phyloP scores from a whole-genome alignment of 1,140 invertebrate genomes.

The Tyrophagus putrescentiae region DNA sequence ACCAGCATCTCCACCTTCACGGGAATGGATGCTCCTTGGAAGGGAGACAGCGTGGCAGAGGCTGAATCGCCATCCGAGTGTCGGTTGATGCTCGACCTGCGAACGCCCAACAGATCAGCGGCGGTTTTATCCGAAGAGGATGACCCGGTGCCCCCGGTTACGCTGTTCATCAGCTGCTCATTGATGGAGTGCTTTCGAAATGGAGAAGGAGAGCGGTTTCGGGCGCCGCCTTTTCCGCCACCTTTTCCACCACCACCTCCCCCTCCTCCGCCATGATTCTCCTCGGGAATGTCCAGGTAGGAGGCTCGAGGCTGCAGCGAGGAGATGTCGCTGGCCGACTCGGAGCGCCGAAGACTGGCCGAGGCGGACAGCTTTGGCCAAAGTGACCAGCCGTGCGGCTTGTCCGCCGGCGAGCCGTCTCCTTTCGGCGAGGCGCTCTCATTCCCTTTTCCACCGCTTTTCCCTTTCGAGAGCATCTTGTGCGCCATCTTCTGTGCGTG shows the following conservation, averaged over 20 bases:
- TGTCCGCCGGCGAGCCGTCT: not conserved
- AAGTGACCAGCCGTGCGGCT: not conserved
- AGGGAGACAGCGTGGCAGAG: no score
- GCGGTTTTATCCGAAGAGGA: no score
- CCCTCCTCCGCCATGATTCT: not conserved
- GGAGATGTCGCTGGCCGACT: slow-evolving; percentile 4
- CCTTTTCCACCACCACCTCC: no score
- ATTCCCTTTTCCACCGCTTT: not conserved
- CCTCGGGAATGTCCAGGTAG: not conserved
- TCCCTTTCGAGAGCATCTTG: slow-evolving; percentile 1
- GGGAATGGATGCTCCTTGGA: not conserved
- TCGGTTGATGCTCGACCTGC: not conserved
- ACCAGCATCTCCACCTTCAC: not conserved
- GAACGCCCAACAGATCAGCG: not conserved
- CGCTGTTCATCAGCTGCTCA: not conserved
- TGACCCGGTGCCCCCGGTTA: not conserved
- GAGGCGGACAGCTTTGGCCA: not conserved
- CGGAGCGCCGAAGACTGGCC: not conserved
- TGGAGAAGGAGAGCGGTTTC: not conserved
- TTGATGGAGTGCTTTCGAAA: slow-evolving; percentile 12
- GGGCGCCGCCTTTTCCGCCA: no score
- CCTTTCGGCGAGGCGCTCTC: not conserved
- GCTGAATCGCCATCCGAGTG: slow-evolving; percentile 3
- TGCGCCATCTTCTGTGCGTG: slow-evolving; percentile 17
- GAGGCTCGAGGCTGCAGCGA: not conserved